Evolutionary conservation across 30 jellyfish, hydroid and myxozoan species (phyloP), one percentile per base, ranked within the genome.

Genomic region (Pelagia noctiluca): DNA sequence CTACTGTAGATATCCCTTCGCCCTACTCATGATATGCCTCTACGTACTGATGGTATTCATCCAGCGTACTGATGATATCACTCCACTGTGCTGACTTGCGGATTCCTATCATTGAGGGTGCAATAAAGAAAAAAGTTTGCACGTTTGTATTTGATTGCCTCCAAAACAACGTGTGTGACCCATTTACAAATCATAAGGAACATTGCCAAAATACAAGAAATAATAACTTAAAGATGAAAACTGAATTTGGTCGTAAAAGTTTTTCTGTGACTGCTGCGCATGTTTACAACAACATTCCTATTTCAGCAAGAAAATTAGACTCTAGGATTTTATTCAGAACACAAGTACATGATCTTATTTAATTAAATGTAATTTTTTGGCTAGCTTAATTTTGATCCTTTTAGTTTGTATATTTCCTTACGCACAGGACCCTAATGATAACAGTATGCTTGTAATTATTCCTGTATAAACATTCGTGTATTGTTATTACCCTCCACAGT

Each of bases 121-220:
- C 42, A 71, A 36, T 71, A 36, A 71, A 71, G 84, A 71, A 71
- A 38, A 71, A 19, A 71, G 47, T 71, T 37, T 71, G 84, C 35
- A 35, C 70, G 25, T 71, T 71, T 46, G 70, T 71, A 19, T 71
- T 71, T 71, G 71, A 37, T 50, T 71, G 84, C 84, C 70, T 38
- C 70, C 84, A 71, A 38, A 46, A 71, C 70, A 71, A 71, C 47
- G 71, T 35, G 22, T 71, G 84, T 71, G 70, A 71, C 84, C 84
- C 84, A 71, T 35, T 71, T 46, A 21, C 18, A 36, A 71, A 38
- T 71, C 47, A 38, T 48, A 71, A 71, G 36, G 35, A 63, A 63
- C 77, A 63, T 63, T 28, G 77, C 21, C 46, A 63, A 23, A 63
- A 63, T 63, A 63, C 77, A 5, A 64, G 57, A 42, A 42, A 42